Evolutionary conservation across 1,140 invertebrate genomes (phyloP).

Genomic region (Zaprionus capensis): DNA sequence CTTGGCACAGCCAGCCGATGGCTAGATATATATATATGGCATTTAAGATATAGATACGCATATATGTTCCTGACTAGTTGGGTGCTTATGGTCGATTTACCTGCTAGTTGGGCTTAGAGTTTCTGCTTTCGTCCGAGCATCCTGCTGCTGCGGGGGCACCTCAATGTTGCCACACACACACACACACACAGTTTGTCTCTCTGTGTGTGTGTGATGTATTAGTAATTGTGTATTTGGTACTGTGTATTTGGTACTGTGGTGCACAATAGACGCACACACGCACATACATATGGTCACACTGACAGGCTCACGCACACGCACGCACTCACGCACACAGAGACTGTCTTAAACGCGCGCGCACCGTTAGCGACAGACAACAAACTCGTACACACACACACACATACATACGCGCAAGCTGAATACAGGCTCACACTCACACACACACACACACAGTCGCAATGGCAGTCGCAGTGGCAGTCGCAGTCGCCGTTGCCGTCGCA

Average conservation of each 20-base stretch:
- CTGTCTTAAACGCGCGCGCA: conserved; percentile 62
- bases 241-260: conserved; percentile 60
- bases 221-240: conserved; percentile 44
- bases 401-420: neutral
- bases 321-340: conserved; percentile 24
- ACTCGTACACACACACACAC: conserved; percentile 15
- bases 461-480: conserved; percentile 36
- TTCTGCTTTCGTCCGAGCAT: conserved; percentile 32
- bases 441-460: conserved; percentile 10
- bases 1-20: neutral
- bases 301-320: conserved; percentile 51
- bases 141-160: conserved; percentile 24
- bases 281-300: conserved; percentile 61
- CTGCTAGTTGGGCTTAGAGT: conserved; percentile 49
- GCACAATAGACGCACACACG: conserved; percentile 51
- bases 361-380: conserved; percentile 69
- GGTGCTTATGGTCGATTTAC: conserved; percentile 48
- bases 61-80: conserved; percentile 32
- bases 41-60: conserved; percentile 8
- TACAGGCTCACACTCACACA: neutral
- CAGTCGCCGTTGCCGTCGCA: conserved; percentile 31
- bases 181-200: neutral
- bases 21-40: neutral
- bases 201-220: conserved; percentile 40
- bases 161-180: conserved; percentile 34